phyloP scores from a whole-genome alignment of 2,888 invertebrate species.

The Cosmia trapezina region DNA sequence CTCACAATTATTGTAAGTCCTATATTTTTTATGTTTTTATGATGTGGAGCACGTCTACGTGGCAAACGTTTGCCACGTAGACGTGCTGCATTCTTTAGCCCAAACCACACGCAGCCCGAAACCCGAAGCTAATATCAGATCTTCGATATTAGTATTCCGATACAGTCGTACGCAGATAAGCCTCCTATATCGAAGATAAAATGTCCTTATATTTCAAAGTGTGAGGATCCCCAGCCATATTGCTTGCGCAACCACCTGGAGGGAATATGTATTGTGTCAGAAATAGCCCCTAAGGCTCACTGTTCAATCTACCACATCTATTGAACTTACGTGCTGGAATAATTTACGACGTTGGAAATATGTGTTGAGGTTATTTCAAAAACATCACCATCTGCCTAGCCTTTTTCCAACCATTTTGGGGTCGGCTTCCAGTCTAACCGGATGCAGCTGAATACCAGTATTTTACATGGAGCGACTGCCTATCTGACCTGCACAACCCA shows the following conservation, averaged over 20 bases:
- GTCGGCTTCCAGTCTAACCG: no score
- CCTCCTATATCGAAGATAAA: constrained; percentile 47
- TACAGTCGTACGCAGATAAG: constrained; percentile 47
- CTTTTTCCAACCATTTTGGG: no score
- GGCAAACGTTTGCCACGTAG: constrained; percentile 9
- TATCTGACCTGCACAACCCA: no score
- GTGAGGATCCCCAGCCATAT: constrained; percentile 24
- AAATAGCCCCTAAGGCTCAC: neutral
- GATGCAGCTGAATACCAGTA: no score
- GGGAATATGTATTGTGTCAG: constrained; percentile 21
- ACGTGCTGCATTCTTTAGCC: constrained; percentile 15
- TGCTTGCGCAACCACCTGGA: constrained; percentile 44
- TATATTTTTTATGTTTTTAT: no score
- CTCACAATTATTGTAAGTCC: no score
- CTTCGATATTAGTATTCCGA: constrained; percentile 52
- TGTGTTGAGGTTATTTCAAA: no score
- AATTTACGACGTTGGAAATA: neutral
- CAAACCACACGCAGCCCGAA: neutral
- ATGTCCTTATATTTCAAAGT: constrained; percentile 53
- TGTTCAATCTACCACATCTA: constrained; percentile 5
- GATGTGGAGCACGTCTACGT: no score
- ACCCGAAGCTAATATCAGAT: neutral
- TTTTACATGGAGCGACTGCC: no score
- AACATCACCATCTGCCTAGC: no score
- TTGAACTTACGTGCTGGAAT: constrained; percentile 18